Percentiles rank a stretch among this genome's conserved stretches.
phyloP scores from a whole-genome alignment of 2,797 vertebrate species.

The Alauda arvensis region DNA sequence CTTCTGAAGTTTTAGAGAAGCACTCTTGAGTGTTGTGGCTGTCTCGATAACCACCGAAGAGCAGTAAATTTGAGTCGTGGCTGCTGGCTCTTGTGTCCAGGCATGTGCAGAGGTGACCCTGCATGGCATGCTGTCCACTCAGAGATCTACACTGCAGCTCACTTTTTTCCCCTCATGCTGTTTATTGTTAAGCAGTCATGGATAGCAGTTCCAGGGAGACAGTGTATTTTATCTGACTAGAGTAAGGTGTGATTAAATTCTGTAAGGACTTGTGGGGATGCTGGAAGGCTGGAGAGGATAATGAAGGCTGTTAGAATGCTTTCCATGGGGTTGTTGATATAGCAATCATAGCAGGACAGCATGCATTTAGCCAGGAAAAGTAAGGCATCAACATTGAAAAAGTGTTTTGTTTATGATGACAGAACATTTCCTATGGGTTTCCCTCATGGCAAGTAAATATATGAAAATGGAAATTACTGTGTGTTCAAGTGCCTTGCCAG shows the following conservation, averaged over 20 bases:
- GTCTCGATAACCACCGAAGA: no score
- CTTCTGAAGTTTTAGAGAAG: no score
- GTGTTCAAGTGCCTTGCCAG: not conserved
- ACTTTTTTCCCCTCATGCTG: accelerated
- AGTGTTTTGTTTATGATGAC: not conserved
- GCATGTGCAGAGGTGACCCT: not conserved
- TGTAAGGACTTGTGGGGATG: not conserved
- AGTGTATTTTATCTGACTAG: not conserved
- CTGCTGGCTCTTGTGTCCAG: not conserved
- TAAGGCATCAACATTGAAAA: not conserved
- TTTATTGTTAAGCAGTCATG: not conserved
- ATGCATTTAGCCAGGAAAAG: not conserved
- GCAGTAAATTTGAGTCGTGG: not conserved
- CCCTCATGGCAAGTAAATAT: not conserved
- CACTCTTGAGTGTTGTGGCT: no score
- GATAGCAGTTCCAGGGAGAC: not conserved
- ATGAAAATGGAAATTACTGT: not conserved
- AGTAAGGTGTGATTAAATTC: not conserved
- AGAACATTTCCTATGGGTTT: not conserved
- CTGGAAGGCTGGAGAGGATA: not conserved
- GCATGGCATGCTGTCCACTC: not conserved
- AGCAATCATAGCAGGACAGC: not conserved
- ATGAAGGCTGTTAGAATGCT: not conserved
- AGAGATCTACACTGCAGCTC: not conserved
- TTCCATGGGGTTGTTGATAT: not conserved